Evolutionary conservation across 1,140 invertebrate genomes (phyloP).

Genomic region (Eueides isabella): DNA sequence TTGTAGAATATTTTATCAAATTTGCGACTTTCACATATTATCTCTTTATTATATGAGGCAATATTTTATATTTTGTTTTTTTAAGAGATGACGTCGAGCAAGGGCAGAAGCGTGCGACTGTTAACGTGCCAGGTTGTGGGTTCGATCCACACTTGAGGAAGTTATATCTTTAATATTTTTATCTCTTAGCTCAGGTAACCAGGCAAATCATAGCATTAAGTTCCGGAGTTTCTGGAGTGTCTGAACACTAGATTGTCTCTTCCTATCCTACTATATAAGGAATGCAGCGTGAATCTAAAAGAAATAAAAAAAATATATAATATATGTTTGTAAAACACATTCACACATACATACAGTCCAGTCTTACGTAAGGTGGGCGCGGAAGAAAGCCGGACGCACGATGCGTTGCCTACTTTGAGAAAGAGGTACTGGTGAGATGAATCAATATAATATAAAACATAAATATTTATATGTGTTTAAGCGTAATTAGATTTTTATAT

Average conservation of each 20-base stretch:
- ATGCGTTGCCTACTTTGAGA: slow-evolving; percentile 30
- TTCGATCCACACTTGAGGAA: not conserved
- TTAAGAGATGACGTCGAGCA: not conserved
- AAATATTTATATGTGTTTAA: not conserved
- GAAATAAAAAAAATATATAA: not conserved
- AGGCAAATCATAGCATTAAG: no score
- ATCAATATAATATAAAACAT: not conserved
- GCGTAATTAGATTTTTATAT: not conserved
- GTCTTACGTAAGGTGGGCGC: slow-evolving; percentile 34
- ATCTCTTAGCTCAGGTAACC: no score
- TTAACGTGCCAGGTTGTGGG: not conserved
- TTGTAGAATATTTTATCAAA: not conserved
- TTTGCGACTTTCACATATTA: not conserved
- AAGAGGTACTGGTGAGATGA: slow-evolving; percentile 12
- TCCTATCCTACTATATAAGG: no score
- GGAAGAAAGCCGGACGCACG: slow-evolving; percentile 42
- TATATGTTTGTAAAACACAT: not conserved
- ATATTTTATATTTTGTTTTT: not conserved
- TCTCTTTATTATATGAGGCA: not conserved
- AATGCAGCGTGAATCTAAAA: no score
- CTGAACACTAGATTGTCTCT: no score
- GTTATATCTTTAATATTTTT: not conserved
- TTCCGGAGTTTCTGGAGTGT: no score
- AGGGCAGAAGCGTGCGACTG: not conserved
- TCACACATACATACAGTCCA: slow-evolving; percentile 7